Conservation (phyloP, 2,797 vertebrate species). For the Acrocephalus scirpaceus region DNA sequence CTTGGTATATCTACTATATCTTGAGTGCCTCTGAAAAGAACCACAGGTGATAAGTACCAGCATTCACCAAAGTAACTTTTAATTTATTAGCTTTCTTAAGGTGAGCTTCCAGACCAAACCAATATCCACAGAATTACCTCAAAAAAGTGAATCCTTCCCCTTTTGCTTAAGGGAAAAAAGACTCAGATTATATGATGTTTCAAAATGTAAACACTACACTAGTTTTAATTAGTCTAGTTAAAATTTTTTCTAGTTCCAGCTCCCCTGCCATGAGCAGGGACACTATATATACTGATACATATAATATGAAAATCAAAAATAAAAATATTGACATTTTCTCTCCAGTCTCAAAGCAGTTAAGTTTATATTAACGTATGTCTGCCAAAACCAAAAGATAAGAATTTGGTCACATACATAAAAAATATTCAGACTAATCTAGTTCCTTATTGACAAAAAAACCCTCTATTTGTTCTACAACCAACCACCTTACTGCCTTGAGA, state of each 20-base stretch:
- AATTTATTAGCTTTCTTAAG: background rate
- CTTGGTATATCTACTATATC: too few relatives aligned
- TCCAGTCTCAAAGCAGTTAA: background rate
- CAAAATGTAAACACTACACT: background rate
- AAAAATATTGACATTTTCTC: background rate
- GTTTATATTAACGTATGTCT: background rate
- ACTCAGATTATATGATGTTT: background rate
- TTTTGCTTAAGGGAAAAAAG: background rate
- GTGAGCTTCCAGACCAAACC: background rate
- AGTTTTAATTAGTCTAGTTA: background rate
- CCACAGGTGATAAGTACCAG: background rate
- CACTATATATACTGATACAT: background rate
- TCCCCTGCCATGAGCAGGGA: too few relatives aligned
- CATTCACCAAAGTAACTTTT: background rate
- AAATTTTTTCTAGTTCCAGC: background rate
- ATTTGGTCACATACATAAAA: background rate
- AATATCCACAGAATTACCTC: background rate
- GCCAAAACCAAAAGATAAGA: background rate
- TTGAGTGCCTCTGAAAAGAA: background rate
- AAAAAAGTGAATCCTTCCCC: background rate
- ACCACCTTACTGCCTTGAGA: background rate
- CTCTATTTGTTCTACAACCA: background rate
- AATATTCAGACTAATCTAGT: background rate
- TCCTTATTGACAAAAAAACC: background rate
- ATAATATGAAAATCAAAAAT: background rate